Conservation (phyloP, 1,140 invertebrate genomes). For the Centruroides sculpturatus region DNA sequence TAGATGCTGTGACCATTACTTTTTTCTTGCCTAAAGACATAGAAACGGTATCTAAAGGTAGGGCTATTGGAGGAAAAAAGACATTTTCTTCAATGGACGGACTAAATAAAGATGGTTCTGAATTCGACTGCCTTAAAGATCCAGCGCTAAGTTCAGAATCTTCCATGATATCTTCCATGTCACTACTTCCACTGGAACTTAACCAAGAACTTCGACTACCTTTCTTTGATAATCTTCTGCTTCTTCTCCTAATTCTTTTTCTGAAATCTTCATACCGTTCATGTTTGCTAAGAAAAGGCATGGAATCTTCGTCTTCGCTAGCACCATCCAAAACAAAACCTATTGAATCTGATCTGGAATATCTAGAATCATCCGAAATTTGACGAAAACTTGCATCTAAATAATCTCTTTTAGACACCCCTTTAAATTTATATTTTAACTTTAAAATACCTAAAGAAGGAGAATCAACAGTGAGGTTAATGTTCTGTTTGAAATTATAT, state of each 20-base stretch:
- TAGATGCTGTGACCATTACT: conserved; percentile 4
- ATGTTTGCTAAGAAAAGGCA: neutral
- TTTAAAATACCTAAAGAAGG: too few species aligned
- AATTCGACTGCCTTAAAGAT: conserved; percentile 2
- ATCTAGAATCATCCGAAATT: too few species aligned
- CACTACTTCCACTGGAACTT: conserved; percentile 11
- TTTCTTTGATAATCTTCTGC: neutral
- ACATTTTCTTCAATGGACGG: neutral
- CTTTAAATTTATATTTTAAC: too few species aligned
- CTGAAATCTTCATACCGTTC: conserved; percentile 13
- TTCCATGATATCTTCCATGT: conserved; percentile 19
- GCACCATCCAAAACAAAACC: conserved; percentile 8
- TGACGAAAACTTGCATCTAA: too few species aligned
- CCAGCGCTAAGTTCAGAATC: neutral
- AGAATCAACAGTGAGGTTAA: too few species aligned
- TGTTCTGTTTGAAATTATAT: too few species aligned
- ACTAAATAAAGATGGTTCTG: conserved; percentile 8
- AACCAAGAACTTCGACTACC: neutral
- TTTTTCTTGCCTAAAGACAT: neutral
- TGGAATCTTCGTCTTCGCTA: neutral
- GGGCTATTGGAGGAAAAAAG: neutral
- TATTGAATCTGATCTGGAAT: neutral
- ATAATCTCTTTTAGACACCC: too few species aligned
- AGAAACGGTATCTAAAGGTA: neutral
- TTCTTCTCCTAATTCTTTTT: conserved; percentile 7